A percentile compares a stretch with the other conserved stretches of the same genome.
phyloP scores from a whole-genome alignment of 2,888 invertebrate genomes.

The Sarcophaga subvicina region DNA sequence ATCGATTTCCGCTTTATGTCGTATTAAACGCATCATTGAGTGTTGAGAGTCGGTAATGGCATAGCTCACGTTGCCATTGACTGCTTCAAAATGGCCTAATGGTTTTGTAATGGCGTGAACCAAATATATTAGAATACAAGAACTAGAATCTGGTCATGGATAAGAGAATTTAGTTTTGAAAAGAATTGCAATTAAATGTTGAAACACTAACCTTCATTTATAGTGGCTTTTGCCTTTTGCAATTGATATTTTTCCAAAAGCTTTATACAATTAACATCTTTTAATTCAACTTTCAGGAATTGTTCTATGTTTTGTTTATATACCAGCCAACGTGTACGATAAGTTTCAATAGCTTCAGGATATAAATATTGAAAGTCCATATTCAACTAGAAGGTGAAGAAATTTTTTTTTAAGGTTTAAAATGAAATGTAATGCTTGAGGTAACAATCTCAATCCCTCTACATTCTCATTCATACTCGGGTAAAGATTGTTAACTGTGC shows the following conservation, averaged over 20 bases:
- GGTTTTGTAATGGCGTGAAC: slow-evolving; percentile 55
- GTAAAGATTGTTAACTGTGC: too few species aligned
- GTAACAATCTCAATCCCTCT: too few species aligned
- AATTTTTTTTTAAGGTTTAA: background rate
- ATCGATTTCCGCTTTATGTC: slow-evolving; percentile 29
- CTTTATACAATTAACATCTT: slow-evolving; percentile 41
- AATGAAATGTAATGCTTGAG: too few species aligned
- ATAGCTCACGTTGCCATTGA: background rate
- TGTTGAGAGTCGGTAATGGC: slow-evolving; percentile 51
- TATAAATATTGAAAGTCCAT: slow-evolving; percentile 41
- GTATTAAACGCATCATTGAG: slow-evolving; percentile 39
- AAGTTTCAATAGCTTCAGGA: slow-evolving; percentile 23
- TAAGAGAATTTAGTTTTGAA: background rate
- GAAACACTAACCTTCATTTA: slow-evolving; percentile 34
- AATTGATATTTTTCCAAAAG: slow-evolving; percentile 36
- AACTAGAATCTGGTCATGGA: slow-evolving; percentile 27
- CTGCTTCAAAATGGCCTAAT: too few species aligned
- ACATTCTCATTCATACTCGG: too few species aligned
- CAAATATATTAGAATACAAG: slow-evolving; percentile 45
- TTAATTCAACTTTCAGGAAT: slow-evolving; percentile 44
- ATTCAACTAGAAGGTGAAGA: slow-evolving; percentile 36
- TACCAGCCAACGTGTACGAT: slow-evolving; percentile 47
- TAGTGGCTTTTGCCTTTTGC: background rate
- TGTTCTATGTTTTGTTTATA: slow-evolving; percentile 45
- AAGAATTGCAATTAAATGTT: too few species aligned